These are phyloP conservation scores for Lasioglossum marginatum DNA, from an alignment of 2,888 invertebrate species.

Conservation along the genomic window DNA sequence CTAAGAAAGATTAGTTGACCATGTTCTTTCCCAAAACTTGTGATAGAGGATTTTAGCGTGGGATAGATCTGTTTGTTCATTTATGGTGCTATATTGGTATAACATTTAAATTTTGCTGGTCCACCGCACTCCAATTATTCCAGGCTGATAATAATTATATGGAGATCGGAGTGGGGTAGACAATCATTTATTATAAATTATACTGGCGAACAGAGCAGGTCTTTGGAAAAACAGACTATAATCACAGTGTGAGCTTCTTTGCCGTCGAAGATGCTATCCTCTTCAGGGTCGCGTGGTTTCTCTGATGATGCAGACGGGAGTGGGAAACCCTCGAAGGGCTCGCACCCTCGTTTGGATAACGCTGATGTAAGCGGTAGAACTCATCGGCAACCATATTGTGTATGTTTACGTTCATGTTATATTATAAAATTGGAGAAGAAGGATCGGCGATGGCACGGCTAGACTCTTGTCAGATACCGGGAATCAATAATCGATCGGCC, in stretches of 20 bases:
- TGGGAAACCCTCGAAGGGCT: not conserved
- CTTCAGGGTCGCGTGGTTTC: constrained; percentile 1
- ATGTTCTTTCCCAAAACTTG: not conserved
- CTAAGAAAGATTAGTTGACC: not conserved
- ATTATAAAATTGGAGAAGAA: constrained; percentile 4
- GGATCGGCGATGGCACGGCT: not conserved
- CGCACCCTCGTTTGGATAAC: constrained; percentile 4
- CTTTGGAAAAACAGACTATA: constrained; percentile 9
- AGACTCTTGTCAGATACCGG: not conserved
- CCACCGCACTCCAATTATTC: not conserved
- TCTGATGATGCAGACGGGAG: not conserved
- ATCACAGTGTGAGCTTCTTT: constrained; percentile 2
- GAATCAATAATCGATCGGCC: not conserved
- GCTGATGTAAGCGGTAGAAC: constrained; percentile 5
- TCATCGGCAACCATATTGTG: constrained; percentile 7
- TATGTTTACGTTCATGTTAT: constrained; percentile 8
- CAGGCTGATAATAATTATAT: not conserved
- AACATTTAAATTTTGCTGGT: not conserved
- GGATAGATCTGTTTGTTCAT: not conserved
- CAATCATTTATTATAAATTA: not conserved
- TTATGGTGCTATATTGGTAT: not conserved
- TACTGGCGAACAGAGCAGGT: not conserved
- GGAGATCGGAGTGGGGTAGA: not conserved
- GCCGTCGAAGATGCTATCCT: not conserved
- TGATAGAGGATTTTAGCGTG: not conserved